These are phyloP conservation scores for Etia nguti DNA, from an alignment of 2,113 vertebrate species.

Conservation along the genomic window DNA sequence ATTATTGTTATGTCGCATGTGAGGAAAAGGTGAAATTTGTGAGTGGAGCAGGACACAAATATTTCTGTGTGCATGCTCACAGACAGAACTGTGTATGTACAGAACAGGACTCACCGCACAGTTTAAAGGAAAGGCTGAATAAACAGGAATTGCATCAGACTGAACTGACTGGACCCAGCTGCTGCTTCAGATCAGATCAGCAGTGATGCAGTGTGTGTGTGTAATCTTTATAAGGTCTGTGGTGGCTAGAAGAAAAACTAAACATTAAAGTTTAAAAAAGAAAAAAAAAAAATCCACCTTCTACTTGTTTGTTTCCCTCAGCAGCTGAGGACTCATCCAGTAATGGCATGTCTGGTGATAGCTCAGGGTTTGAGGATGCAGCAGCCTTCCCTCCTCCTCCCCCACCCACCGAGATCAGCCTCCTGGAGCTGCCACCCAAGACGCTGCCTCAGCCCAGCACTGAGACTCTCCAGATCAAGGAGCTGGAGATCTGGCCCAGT, in stretches of 20 bases:
- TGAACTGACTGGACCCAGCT: slow-evolving; percentile 48
- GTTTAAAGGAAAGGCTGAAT: slow-evolving; percentile 49
- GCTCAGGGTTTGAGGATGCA: slow-evolving; percentile 73
- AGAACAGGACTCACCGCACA: not conserved
- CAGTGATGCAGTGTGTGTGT: not conserved
- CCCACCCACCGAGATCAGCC: slow-evolving; percentile 78
- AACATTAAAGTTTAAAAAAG: not conserved
- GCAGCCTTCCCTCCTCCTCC: slow-evolving; percentile 78
- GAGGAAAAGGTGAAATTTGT: not conserved
- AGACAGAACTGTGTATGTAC: slow-evolving; percentile 14
- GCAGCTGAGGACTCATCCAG: slow-evolving; percentile 73
- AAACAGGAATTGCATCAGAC: slow-evolving; percentile 58
- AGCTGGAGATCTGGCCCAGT: slow-evolving; percentile 73
- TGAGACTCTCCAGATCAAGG: slow-evolving; percentile 74
- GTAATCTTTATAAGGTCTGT: not conserved
- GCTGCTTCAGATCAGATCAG: slow-evolving; percentile 27
- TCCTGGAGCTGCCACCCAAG: slow-evolving; percentile 81
- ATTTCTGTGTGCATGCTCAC: slow-evolving; percentile 7
- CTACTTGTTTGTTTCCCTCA: slow-evolving; percentile 34
- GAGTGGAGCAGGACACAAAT: not conserved
- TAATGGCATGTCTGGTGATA: slow-evolving; percentile 70
- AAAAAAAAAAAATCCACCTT: not conserved
- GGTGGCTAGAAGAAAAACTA: not conserved
- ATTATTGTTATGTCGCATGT: not conserved
- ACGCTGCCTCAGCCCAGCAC: slow-evolving; percentile 37